Conservation (phyloP, 2,797 vertebrate species). For the Meriones psammophilus region DNA sequence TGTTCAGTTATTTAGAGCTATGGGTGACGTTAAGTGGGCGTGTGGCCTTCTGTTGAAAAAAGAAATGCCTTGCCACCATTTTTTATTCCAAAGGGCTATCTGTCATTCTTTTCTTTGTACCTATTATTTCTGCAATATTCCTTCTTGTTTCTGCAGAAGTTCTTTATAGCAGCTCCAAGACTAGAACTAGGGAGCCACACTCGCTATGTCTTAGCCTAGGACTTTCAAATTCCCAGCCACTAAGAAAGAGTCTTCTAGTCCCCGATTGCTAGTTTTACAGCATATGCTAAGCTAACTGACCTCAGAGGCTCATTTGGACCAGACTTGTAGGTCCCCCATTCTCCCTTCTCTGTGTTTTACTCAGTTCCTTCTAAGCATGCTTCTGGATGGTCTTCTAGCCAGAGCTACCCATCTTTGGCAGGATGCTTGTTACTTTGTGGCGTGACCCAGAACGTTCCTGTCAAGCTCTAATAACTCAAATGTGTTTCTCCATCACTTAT, state of each 20-base stretch:
- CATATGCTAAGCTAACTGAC: neutral
- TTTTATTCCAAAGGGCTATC: conserved; percentile 15
- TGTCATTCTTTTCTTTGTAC: neutral
- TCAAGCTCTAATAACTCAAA: neutral
- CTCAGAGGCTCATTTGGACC: conserved; percentile 23
- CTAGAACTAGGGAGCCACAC: conserved; percentile 2
- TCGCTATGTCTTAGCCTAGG: neutral
- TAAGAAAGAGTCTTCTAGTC: neutral
- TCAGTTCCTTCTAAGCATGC: neutral
- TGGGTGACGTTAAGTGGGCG: neutral
- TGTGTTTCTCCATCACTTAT: neutral
- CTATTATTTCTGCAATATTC: neutral
- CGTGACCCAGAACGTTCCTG: neutral
- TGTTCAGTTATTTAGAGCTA: neutral
- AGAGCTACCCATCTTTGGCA: conserved; percentile 3
- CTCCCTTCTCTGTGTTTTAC: neutral
- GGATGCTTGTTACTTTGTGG: conserved; percentile 15
- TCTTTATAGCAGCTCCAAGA: neutral
- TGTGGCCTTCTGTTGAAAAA: conserved; percentile 2
- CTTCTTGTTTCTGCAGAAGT: conserved; percentile 33
- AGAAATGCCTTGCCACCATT: neutral
- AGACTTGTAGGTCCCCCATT: neutral
- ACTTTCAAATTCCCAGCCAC: neutral
- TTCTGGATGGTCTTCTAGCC: neutral
- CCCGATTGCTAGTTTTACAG: neutral